These are phyloP conservation scores for Gnatocerus cornutus DNA, from an alignment of 2,888 invertebrate species.

Conservation along the genomic window DNA sequence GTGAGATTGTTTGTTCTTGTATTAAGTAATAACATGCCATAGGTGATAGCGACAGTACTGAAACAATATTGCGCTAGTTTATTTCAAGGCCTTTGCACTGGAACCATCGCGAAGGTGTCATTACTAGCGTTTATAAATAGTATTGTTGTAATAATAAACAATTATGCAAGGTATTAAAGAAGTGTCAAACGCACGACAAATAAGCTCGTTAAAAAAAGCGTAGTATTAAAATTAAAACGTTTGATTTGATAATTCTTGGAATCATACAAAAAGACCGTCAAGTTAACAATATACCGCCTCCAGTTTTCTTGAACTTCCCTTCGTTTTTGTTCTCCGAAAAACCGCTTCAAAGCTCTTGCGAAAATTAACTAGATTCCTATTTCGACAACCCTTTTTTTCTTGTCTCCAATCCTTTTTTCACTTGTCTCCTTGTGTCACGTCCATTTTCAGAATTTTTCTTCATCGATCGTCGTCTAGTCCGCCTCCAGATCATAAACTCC, in stretches of 20 bases:
- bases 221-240: no score
- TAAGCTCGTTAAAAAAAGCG: neutral
- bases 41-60: constrained; percentile 2
- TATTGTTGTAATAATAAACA: constrained; percentile 19
- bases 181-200: neutral
- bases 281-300: no score
- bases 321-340: no score
- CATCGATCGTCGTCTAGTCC: constrained; percentile 9
- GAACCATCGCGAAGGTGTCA: neutral
- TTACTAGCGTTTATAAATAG: constrained; percentile 11
- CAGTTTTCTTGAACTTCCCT: no score
- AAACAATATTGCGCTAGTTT: constrained; percentile 9
- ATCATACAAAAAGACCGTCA: no score
- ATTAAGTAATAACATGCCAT: neutral
- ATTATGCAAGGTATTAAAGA: constrained; percentile 1
- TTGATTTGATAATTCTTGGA: no score
- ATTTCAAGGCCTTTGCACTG: neutral
- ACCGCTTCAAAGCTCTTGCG: no score
- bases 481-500: constrained; percentile 21
- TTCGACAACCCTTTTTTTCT: no score
- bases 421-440: no score
- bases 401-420: no score
- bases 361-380: no score
- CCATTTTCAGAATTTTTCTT: constrained; percentile 24
- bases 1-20: neutral